phyloP scores from a whole-genome alignment of 2,113 vertebrate genomes.

The Sylvicapra grimmia region DNA sequence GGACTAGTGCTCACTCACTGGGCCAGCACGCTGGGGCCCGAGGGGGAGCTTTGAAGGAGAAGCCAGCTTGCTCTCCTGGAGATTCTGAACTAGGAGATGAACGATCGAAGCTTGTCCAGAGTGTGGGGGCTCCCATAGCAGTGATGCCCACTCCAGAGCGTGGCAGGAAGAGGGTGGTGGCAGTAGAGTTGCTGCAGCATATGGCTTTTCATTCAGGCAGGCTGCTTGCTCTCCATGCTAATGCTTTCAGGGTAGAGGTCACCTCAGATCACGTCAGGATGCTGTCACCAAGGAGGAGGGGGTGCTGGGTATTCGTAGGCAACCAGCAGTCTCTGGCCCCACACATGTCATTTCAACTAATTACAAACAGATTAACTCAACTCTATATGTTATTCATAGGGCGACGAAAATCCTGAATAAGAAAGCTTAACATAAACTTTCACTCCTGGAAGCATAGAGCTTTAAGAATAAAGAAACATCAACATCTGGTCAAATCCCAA shows the following conservation, averaged over 20 bases:
- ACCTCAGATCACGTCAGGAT: neutral
- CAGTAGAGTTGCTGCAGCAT: neutral
- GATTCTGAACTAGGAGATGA: neutral
- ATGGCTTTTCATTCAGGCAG: neutral
- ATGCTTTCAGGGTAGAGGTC: neutral
- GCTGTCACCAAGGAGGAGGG: neutral
- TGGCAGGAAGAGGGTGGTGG: neutral
- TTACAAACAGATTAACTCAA: constrained; percentile 14
- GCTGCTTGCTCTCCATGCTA: neutral
- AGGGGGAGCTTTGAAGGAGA: neutral
- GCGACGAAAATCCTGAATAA: neutral
- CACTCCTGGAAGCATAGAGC: neutral
- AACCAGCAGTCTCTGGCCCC: neutral
- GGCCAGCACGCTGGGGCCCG: accelerated
- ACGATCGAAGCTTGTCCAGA: neutral
- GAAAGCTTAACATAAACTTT: neutral
- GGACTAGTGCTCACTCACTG: neutral
- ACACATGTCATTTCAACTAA: neutral
- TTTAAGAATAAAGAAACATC: neutral
- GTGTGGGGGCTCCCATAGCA: neutral
- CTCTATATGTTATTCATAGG: neutral
- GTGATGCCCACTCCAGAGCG: neutral
- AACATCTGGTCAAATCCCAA: neutral
- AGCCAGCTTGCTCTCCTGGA: neutral
- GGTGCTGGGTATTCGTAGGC: neutral